Conservation (phyloP, 92 coral and sea anemone genomes). For the Heliopora coerulea region DNA sequence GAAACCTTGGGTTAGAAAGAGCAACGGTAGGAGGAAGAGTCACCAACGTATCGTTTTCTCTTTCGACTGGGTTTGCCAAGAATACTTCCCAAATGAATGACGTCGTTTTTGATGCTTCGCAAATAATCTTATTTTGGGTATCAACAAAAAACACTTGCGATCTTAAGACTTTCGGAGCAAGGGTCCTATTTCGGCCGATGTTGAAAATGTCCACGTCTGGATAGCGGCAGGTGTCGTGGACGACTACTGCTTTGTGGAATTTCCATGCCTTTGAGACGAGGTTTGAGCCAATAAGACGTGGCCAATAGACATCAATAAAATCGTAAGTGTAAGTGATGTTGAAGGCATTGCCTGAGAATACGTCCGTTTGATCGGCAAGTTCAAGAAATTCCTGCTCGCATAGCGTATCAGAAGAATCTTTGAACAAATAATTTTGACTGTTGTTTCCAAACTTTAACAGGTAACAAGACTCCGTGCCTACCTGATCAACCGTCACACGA, state of each 20-base stretch:
- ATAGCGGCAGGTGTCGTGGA: constrained; percentile 9
- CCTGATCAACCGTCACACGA: constrained; percentile 51
- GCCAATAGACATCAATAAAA: constrained; percentile 26
- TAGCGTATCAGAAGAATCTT: background rate
- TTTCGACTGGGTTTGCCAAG: constrained; percentile 48
- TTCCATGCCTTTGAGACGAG: constrained; percentile 20
- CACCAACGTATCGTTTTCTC: constrained; percentile 42
- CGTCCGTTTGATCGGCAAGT: background rate
- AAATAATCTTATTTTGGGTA: constrained; percentile 52
- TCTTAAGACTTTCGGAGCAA: constrained; percentile 35
- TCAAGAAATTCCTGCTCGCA: constrained; percentile 7
- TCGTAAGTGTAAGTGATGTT: background rate
- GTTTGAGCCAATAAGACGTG: constrained; percentile 35
- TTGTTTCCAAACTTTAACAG: constrained; percentile 66
- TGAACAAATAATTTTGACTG: constrained; percentile 28
- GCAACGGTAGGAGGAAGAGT: constrained; percentile 5
- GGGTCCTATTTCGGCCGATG: constrained; percentile 6
- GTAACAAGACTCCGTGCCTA: constrained; percentile 73
- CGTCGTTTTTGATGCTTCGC: constrained; percentile 68
- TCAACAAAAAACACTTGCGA: constrained; percentile 55
- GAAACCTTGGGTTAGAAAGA: background rate
- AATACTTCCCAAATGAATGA: constrained; percentile 70
- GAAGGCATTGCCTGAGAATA: constrained; percentile 15
- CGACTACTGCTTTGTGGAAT: constrained; percentile 22
- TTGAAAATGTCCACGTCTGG: constrained; percentile 21